Evolutionary conservation across 2,797 vertebrate genomes (phyloP).

Genomic region (Orientallactaga sibirica): DNA sequence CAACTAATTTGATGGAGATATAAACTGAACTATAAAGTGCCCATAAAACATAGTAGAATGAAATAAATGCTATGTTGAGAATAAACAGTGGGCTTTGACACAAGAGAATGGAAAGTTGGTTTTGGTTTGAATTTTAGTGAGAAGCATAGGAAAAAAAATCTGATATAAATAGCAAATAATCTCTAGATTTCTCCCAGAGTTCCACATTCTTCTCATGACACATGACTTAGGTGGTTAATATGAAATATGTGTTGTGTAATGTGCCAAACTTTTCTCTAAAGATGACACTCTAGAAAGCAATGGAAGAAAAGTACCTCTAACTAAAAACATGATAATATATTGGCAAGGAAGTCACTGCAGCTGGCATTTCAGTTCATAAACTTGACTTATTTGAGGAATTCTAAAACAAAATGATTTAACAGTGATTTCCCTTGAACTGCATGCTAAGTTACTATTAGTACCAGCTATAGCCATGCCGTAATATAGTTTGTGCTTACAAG

Average conservation of each 20-base stretch:
- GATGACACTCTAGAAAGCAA: neutral
- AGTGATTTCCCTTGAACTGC: neutral
- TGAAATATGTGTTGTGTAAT: neutral
- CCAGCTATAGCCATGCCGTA: neutral
- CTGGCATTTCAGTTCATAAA: neutral
- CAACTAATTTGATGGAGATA: slow-evolving; percentile 53
- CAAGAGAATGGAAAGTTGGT: neutral
- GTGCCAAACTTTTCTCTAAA: neutral
- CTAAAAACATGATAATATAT: neutral
- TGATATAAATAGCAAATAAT: neutral
- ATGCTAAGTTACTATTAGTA: too few species aligned
- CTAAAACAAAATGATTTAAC: neutral
- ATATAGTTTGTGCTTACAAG: neutral
- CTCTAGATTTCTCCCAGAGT: neutral
- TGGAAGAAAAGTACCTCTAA: neutral
- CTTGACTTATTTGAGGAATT: slow-evolving; percentile 4
- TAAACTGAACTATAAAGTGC: slow-evolving; percentile 46
- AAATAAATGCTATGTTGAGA: neutral
- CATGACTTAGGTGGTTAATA: neutral
- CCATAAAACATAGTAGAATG: slow-evolving; percentile 48
- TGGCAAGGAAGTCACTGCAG: neutral
- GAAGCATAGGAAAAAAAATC: slow-evolving; percentile 10
- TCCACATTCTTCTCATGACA: neutral
- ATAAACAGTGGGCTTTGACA: slow-evolving; percentile 24
- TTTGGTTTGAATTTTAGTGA: slow-evolving; percentile 43